Conservation (phyloP, 2,888 invertebrate species). For the Chloroclysta siterata region DNA sequence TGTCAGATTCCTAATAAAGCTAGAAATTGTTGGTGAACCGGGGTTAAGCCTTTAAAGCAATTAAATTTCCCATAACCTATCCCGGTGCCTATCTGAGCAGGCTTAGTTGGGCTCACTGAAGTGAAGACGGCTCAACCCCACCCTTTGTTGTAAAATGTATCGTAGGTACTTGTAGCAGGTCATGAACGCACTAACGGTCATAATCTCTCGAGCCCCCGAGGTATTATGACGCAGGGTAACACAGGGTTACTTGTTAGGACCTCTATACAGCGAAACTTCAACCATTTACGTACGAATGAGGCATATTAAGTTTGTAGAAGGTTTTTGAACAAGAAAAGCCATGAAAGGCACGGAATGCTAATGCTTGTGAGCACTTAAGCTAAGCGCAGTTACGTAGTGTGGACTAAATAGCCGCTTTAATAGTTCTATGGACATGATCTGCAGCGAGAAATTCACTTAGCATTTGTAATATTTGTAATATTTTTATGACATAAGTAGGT, state of each 20-base stretch:
- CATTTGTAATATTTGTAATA: conserved; percentile 12
- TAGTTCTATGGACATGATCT: conserved; percentile 21
- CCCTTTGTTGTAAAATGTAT: conserved; percentile 51
- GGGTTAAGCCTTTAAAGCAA: conserved; percentile 37
- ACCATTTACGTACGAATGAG: conserved; percentile 55
- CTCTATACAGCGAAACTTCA: conserved; percentile 56
- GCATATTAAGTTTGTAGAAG: conserved; percentile 49
- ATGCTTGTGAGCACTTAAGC: conserved; percentile 29
- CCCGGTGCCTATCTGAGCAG: conserved; percentile 33
- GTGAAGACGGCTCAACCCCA: conserved; percentile 45
- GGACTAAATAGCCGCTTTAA: conserved; percentile 22
- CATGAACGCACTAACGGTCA: conserved; percentile 53
- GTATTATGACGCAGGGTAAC: conserved; percentile 57
- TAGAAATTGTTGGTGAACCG: conserved; percentile 23
- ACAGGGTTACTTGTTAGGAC: conserved; percentile 54
- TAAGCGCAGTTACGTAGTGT: conserved; percentile 33
- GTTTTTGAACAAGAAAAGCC: conserved; percentile 43
- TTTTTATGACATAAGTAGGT: conserved; percentile 1
- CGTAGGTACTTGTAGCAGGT: conserved; percentile 41
- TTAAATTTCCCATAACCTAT: conserved; percentile 43
- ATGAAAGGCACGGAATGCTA: conserved; percentile 36
- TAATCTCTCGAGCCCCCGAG: conserved; percentile 58
- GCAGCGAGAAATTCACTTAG: conserved; percentile 22
- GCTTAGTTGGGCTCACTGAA: conserved; percentile 41
- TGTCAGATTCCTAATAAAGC: conserved; percentile 26